A percentile compares a stretch with the other conserved stretches of the same genome.
Conservation (phyloP, 1,140 invertebrate genomes). For the Atta cephalotes region DNA sequence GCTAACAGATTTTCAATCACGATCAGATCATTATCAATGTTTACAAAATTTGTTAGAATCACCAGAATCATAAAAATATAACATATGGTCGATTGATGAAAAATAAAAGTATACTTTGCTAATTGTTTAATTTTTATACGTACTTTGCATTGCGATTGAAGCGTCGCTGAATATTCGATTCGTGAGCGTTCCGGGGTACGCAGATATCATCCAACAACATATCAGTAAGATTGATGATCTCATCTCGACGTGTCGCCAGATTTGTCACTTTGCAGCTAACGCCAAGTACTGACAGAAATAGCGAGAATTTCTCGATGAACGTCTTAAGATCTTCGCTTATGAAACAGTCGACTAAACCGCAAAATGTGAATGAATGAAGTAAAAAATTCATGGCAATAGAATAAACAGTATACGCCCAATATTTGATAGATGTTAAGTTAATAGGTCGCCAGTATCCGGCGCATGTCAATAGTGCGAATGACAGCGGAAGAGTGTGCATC, state of each 20-base stretch:
- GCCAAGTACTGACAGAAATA: slow-evolving; percentile 62
- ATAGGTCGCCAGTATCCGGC: slow-evolving; percentile 66
- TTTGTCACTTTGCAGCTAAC: slow-evolving; percentile 65
- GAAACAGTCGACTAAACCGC: slow-evolving; percentile 46
- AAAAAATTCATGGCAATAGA: slow-evolving; percentile 46
- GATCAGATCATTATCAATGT: no score
- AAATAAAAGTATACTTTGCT: no score
- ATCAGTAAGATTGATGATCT: slow-evolving; percentile 56
- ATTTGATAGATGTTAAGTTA: slow-evolving; percentile 15
- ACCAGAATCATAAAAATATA: no score
- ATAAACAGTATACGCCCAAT: slow-evolving; percentile 58
- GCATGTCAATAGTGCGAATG: slow-evolving; percentile 57
- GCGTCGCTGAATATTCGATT: slow-evolving; percentile 52
- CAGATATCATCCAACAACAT: slow-evolving; percentile 43
- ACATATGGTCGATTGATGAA: no score
- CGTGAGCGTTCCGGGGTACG: slow-evolving; percentile 47
- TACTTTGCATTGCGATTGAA: slow-evolving; percentile 54
- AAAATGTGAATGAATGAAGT: slow-evolving; percentile 53
- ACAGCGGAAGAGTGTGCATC: slow-evolving; percentile 66
- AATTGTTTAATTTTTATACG: slow-evolving; percentile 20
- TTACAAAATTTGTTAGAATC: no score
- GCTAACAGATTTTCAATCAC: no score
- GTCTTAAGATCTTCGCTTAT: slow-evolving; percentile 44
- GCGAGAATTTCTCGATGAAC: slow-evolving; percentile 64
- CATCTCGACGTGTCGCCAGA: slow-evolving; percentile 32